A percentile compares a stretch with the other conserved stretches of the same genome.
These are phyloP conservation scores for Erythrocercus mccallii DNA, from an alignment of 2,113 vertebrate genomes.

Conservation along the genomic window DNA sequence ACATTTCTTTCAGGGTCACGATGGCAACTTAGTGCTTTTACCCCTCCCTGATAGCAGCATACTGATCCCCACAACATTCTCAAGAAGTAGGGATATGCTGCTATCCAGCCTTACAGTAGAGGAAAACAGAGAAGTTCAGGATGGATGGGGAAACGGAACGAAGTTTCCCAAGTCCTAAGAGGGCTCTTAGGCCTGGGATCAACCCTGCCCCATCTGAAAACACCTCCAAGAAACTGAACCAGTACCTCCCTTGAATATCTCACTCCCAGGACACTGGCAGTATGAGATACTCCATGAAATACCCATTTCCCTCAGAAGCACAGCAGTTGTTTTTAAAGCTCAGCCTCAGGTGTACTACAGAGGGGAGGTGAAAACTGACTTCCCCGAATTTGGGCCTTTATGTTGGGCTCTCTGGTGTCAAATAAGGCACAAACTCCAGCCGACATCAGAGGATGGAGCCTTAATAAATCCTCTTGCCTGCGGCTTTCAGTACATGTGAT, in stretches of 20 bases:
- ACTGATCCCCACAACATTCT: background rate
- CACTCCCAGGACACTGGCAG: background rate
- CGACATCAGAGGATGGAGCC: background rate
- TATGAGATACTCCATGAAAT: background rate
- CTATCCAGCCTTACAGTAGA: background rate
- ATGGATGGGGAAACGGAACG: background rate
- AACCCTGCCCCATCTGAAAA: background rate
- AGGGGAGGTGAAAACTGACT: background rate
- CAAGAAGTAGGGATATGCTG: background rate
- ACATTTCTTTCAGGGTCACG: background rate
- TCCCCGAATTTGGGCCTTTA: background rate
- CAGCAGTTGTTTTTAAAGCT: background rate
- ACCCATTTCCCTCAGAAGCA: background rate
- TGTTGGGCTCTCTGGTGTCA: background rate
- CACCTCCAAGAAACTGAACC: background rate
- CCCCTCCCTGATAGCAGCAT: background rate
- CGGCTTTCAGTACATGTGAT: background rate
- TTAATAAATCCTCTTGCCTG: conserved; percentile 10
- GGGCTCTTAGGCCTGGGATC: background rate
- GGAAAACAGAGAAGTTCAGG: background rate
- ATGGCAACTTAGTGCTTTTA: background rate
- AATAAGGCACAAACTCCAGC: background rate
- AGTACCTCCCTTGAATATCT: background rate
- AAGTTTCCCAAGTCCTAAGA: background rate
- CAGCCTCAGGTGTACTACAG: background rate